Percentiles rank a stretch among this genome's conserved stretches.
These are phyloP conservation scores for Drosophila saltans DNA, from an alignment of 1,140 invertebrate genomes.

Conservation along the genomic window DNA sequence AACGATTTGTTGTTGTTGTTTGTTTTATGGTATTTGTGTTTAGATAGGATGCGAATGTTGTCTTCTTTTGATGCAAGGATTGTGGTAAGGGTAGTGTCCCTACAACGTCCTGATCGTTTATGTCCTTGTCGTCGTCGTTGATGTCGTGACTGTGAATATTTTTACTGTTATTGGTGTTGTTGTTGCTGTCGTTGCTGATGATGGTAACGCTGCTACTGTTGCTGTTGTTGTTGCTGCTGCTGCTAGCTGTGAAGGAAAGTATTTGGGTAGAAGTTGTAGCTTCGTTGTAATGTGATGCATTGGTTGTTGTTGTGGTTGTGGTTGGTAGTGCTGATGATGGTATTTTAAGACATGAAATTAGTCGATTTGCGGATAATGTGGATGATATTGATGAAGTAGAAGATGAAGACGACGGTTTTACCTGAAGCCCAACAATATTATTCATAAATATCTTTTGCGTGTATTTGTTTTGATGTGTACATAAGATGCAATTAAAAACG, in stretches of 20 bases:
- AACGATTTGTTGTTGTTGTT: constrained; percentile 4
- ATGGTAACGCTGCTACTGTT: not conserved
- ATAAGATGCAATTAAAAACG: not conserved
- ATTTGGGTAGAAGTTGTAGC: constrained; percentile 40
- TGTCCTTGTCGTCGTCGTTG: constrained; percentile 11
- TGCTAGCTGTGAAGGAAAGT: constrained; percentile 53
- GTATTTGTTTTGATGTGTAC: not conserved
- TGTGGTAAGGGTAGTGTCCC: constrained; percentile 45
- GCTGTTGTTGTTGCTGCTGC: constrained; percentile 23
- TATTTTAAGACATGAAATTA: constrained; percentile 65
- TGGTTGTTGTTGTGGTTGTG: too few species aligned
- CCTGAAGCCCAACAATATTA: constrained; percentile 53
- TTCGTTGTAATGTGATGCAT: constrained; percentile 27
- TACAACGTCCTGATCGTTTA: constrained; percentile 39
- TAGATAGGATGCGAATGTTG: not conserved
- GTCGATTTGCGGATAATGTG: constrained; percentile 34
- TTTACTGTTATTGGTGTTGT: constrained; percentile 15
- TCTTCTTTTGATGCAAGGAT: constrained; percentile 23
- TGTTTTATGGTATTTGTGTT: not conserved
- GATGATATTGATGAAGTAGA: constrained; percentile 11
- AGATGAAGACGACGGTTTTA: constrained; percentile 34
- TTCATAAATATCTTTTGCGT: constrained; percentile 48
- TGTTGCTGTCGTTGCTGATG: not conserved
- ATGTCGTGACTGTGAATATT: constrained; percentile 4
- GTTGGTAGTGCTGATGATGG: not conserved